Conservation (phyloP, 2,888 invertebrate genomes). For the Diogma glabrata region DNA sequence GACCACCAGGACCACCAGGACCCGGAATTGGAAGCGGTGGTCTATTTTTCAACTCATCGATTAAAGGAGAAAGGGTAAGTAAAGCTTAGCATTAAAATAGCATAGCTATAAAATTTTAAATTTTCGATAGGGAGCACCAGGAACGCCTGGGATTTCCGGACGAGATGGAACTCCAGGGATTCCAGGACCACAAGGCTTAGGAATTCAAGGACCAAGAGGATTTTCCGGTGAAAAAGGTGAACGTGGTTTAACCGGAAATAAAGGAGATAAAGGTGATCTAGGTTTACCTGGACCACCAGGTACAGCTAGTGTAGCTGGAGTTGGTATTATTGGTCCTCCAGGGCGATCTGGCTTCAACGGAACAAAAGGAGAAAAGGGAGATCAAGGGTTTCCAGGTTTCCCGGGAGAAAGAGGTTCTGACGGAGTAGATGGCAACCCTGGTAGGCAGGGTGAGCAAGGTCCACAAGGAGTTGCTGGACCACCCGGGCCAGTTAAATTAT, state of each 20-base stretch:
- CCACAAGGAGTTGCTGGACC: constrained; percentile 52
- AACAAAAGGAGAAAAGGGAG: constrained; percentile 31
- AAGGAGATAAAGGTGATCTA: constrained; percentile 49
- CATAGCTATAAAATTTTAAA: neutral
- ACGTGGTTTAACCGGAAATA: constrained; percentile 23
- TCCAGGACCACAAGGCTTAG: constrained; percentile 4
- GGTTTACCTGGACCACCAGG: constrained; percentile 6
- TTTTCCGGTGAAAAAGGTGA: constrained; percentile 35
- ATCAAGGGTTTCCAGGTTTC: constrained; percentile 44
- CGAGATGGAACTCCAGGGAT: constrained; percentile 19
- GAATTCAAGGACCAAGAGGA: constrained; percentile 37
- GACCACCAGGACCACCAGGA: constrained; percentile 25
- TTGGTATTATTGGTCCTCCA: neutral
- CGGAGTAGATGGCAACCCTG: neutral
- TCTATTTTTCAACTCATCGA: constrained; percentile 28
- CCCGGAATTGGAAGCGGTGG: constrained; percentile 31
- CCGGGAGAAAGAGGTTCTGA: constrained; percentile 38
- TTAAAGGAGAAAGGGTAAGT: constrained; percentile 9
- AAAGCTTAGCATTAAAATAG: too few species aligned
- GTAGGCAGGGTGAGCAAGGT: constrained; percentile 42
- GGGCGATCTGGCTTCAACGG: neutral
- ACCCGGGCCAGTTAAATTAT: neutral
- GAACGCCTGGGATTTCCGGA: constrained; percentile 49
- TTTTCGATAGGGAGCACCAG: constrained; percentile 7
- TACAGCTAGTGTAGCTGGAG: neutral